Conservation (phyloP, 2,797 vertebrate species). For the Danionella dracula region DNA sequence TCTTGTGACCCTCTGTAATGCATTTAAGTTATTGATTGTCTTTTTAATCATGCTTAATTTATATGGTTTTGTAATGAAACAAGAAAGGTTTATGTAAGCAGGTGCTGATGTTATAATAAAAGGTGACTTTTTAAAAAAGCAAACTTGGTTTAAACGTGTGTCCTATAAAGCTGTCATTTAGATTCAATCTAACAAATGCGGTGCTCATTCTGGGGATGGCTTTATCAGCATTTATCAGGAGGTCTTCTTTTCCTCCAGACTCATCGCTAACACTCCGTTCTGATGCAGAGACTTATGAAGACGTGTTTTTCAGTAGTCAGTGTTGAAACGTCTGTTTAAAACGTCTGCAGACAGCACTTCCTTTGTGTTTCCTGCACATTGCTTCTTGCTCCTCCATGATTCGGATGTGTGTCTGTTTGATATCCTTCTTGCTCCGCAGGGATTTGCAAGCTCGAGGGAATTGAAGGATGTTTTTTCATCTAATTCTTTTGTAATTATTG, state of each 20-base stretch:
- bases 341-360: constrained; percentile 9
- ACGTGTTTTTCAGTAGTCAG: not conserved
- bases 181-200: not conserved
- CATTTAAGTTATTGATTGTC: constrained; percentile 8
- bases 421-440: constrained; percentile 10
- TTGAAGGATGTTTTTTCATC: not conserved
- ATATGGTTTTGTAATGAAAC: constrained; percentile 9
- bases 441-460: not conserved
- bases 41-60: not conserved
- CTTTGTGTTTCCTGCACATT: constrained; percentile 13
- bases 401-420: constrained; percentile 11
- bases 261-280: constrained; percentile 18
- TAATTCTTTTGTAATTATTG: constrained; percentile 12
- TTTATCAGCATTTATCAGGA: constrained; percentile 16
- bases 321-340: constrained; percentile 2
- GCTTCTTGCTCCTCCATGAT: not conserved
- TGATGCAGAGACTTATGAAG: not conserved
- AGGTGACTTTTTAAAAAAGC: constrained; percentile 29
- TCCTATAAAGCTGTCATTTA: constrained; percentile 19
- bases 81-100: constrained; percentile 25
- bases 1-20: not conserved
- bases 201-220: constrained; percentile 6
- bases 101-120: constrained; percentile 39
- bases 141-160: not conserved
- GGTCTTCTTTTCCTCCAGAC: not conserved